phyloP scores from a whole-genome alignment of 2,113 vertebrate genomes.

The Dolichotis patagonum region DNA sequence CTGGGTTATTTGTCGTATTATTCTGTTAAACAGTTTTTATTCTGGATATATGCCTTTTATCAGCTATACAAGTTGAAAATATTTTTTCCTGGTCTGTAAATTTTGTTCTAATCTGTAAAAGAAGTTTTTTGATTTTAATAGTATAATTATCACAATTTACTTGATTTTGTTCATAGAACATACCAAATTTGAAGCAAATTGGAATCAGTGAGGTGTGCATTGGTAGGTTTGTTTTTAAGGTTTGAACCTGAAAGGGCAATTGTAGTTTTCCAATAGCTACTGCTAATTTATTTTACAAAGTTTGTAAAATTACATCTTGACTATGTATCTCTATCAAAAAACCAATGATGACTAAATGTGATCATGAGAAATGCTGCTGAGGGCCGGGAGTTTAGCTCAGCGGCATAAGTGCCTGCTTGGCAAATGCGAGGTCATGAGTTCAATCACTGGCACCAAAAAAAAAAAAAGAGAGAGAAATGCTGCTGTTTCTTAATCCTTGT shows the following conservation, averaged over 20 bases:
- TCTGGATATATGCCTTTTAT: background rate
- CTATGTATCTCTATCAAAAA: background rate
- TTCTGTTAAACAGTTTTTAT: background rate
- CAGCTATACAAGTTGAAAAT: slow-evolving; percentile 8
- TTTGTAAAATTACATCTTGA: slow-evolving; percentile 39
- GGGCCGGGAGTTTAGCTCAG: too few species aligned
- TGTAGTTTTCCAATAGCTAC: background rate
- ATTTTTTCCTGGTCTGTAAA: slow-evolving; percentile 1
- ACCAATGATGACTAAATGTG: background rate
- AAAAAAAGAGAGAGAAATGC: too few species aligned
- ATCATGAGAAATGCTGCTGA: background rate
- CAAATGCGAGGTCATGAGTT: too few species aligned
- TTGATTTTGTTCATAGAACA: slow-evolving; percentile 8
- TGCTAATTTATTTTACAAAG: slow-evolving; percentile 38
- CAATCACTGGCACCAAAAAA: too few species aligned
- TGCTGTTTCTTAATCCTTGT: background rate
- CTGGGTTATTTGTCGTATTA: background rate
- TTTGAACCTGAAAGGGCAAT: slow-evolving; percentile 33
- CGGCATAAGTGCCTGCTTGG: too few species aligned
- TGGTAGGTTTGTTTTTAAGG: slow-evolving; percentile 34
- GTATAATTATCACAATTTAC: background rate
- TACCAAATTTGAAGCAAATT: slow-evolving; percentile 34
- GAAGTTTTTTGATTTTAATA: background rate
- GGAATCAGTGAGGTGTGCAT: background rate
- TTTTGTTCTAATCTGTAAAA: background rate